Evolutionary conservation across 2,888 invertebrate species (phyloP).

Genomic region (Bembecia ichneumoniformis): DNA sequence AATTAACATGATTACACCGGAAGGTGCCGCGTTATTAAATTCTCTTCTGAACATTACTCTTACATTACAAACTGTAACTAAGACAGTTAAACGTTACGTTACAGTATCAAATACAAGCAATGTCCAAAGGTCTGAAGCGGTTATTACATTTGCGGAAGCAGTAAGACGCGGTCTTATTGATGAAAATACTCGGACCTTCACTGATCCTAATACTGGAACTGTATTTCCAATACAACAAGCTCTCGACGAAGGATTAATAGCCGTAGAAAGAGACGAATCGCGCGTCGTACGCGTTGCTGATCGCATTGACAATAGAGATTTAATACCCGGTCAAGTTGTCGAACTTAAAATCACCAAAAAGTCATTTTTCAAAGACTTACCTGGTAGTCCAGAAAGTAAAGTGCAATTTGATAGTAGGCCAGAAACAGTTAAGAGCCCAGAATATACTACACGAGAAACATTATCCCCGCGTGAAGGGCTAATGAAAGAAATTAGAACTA

Average conservation of each 20-base stretch:
- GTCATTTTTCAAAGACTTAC: slow-evolving; percentile 61
- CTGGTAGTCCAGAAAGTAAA: slow-evolving; percentile 59
- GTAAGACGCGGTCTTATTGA: slow-evolving; percentile 84
- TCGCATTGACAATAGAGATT: slow-evolving; percentile 44
- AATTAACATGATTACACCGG: slow-evolving; percentile 86
- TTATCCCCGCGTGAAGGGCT: slow-evolving; percentile 30
- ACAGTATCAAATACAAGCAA: slow-evolving; percentile 79
- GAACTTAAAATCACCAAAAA: slow-evolving; percentile 68
- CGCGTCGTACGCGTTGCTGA: slow-evolving; percentile 54
- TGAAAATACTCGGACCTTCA: slow-evolving; percentile 81
- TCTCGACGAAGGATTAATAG: slow-evolving; percentile 79
- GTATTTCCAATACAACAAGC: slow-evolving; percentile 84
- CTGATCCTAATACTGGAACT: slow-evolving; percentile 81
- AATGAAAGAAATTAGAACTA: slow-evolving; percentile 45
- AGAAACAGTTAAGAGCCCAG: slow-evolving; percentile 73
- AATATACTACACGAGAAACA: slow-evolving; percentile 41
- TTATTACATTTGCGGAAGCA: slow-evolving; percentile 84
- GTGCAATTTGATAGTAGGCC: slow-evolving; percentile 66
- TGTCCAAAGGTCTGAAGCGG: slow-evolving; percentile 69
- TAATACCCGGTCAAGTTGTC: slow-evolving; percentile 60
- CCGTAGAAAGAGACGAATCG: slow-evolving; percentile 72
- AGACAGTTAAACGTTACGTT: slow-evolving; percentile 85
- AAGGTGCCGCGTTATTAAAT: slow-evolving; percentile 88
- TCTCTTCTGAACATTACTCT: slow-evolving; percentile 90
- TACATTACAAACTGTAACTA: slow-evolving; percentile 89